Base-by-base conservation (phyloP, 1,140 invertebrate species). In the Schlechtendalia chinensis region DNA sequence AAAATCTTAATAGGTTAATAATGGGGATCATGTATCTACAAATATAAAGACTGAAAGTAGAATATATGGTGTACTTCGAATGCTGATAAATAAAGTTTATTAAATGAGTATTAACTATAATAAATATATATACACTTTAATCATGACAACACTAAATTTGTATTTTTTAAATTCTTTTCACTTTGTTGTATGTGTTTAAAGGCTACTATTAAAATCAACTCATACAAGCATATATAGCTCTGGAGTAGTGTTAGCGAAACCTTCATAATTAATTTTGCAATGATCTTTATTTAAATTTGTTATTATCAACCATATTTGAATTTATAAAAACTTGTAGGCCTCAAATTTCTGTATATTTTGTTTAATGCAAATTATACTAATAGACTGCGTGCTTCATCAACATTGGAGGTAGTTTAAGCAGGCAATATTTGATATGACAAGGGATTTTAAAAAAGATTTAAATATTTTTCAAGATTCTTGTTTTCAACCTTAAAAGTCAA, bases 171-270 rank as follows among this genome's bases (percentile, higher is more conserved):
- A 39, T 4, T 39, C 8, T 59, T 59, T 59, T 8, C 12, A 16
- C 1, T 56, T 56, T 0, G 0, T 22, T 12, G n/a, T n/a, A n/a
- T n/a, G n/a, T 65, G 63, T 65, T n/a, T 39, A 65, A 65, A 65
- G 63, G 32, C 65, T 69, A 69, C 39, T 69, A 69, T 69, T 39
- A 69, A 69, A 69, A 39, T 69, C 65, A n/a, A 69, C 39, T 69
- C 65, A 69, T 47, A 47, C n/a, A 39, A 69, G n/a, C 65, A 12
- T 22, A 12, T 22, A 69, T 17, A 47, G 65, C n/a, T 24, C 39
- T 69, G n/a, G 65, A 69, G 65, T 24, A 69, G 65, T 69, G 65
- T 69, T 69, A 69, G 65, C 65, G 65, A 69, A 69, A 69, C 65
- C 39, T 16, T 50, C 22, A 50, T 12, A 47, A 47, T 69, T 69